Conservation (phyloP, 2,113 vertebrate genomes). For the Etia nguti region DNA sequence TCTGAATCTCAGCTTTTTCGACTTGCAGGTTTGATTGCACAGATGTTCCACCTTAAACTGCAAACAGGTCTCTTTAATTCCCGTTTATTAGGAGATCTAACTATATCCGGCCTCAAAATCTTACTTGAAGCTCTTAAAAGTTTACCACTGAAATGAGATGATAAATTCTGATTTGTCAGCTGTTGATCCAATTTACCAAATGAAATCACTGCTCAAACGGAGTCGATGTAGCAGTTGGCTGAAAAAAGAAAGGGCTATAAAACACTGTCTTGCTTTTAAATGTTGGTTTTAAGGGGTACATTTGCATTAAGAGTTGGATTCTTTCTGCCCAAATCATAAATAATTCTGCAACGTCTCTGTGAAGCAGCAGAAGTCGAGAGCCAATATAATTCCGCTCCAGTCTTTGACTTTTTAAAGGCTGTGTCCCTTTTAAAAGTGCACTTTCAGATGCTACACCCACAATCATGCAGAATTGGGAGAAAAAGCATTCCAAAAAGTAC, state of each 20-base stretch:
- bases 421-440: constrained; percentile 34
- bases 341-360: constrained; percentile 26
- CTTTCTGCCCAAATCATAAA: constrained; percentile 37
- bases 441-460: constrained; percentile 56
- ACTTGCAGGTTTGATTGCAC: neutral
- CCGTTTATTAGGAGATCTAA: neutral
- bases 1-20: neutral
- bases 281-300: constrained; percentile 37
- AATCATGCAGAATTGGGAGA: constrained; percentile 49
- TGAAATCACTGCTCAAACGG: constrained; percentile 17
- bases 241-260: constrained; percentile 4
- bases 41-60: neutral
- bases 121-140: neutral
- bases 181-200: constrained; percentile 37
- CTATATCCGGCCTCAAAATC: neutral
- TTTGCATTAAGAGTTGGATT: constrained; percentile 45
- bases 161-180: constrained; percentile 45
- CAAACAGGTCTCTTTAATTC: neutral
- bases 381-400: neutral
- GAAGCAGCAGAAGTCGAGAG: neutral
- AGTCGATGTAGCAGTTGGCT: constrained; percentile 21
- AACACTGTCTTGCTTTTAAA: constrained; percentile 36
- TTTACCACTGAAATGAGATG: constrained; percentile 10
- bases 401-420: constrained; percentile 39
- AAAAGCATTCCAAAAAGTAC: constrained; percentile 54